phyloP scores from a whole-genome alignment of 2,888 invertebrate species.

The Stenolophus ochropezus region DNA sequence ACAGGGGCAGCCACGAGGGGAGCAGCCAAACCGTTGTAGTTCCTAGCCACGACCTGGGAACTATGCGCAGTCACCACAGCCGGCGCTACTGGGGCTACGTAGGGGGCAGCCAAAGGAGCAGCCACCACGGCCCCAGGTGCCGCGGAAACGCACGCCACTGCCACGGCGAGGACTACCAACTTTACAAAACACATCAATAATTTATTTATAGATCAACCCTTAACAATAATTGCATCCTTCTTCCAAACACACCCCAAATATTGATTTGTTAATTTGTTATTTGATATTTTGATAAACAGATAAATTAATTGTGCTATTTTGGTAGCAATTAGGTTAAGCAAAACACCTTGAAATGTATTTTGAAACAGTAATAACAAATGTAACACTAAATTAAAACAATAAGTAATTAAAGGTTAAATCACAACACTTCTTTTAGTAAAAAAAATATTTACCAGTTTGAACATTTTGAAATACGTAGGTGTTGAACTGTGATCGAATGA shows the following conservation, averaged over 20 bases:
- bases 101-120: constrained; percentile 66
- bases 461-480: constrained; percentile 34
- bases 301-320: constrained; percentile 13
- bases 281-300: constrained; percentile 1
- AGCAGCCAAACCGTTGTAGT: constrained; percentile 78
- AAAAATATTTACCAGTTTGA: constrained; percentile 52
- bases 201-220: background rate
- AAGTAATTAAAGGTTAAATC: no score
- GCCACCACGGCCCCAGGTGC: constrained; percentile 70
- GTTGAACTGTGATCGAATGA: background rate
- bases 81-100: constrained; percentile 67
- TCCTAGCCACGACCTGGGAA: constrained; percentile 79
- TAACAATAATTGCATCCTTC: no score
- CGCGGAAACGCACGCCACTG: constrained; percentile 65
- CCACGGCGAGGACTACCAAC: constrained; percentile 62
- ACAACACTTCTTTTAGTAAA: background rate
- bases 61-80: constrained; percentile 79
- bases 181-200: background rate
- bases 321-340: background rate
- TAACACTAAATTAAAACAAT: background rate
- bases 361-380: background rate
- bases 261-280: constrained; percentile 4
- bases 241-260: background rate
- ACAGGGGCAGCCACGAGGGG: constrained; percentile 66
- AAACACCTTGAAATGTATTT: background rate